These are phyloP conservation scores for Pterocles gutturalis DNA, from an alignment of 2,113 vertebrate species.

Conservation along the genomic window DNA sequence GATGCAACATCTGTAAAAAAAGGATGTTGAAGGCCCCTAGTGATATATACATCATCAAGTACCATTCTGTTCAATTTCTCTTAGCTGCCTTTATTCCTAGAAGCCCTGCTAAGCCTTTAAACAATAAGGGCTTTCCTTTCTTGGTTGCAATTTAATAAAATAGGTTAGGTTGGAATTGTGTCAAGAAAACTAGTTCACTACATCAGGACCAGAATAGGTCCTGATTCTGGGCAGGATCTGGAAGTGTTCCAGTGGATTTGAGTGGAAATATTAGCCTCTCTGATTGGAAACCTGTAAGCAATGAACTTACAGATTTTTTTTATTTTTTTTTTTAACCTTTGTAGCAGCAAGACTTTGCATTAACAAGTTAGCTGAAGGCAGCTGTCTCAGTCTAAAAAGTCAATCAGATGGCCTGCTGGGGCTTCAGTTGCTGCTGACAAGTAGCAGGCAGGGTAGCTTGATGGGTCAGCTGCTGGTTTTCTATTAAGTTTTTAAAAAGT, in stretches of 20 bases:
- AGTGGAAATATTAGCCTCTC: not conserved
- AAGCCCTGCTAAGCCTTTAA: slow-evolving; percentile 7
- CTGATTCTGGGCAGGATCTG: not conserved
- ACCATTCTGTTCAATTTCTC: not conserved
- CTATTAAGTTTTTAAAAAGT: slow-evolving; percentile 59
- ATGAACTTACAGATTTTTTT: not conserved
- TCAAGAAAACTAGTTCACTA: not conserved
- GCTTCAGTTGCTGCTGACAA: not conserved
- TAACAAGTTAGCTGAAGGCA: slow-evolving; percentile 13
- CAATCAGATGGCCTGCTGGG: not conserved
- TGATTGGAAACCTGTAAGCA: slow-evolving; percentile 18
- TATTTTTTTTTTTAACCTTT: not conserved
- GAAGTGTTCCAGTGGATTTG: not conserved
- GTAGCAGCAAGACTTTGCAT: not conserved
- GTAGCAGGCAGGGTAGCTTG: not conserved
- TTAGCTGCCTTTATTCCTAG: not conserved
- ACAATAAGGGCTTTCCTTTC: not conserved
- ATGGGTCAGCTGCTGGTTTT: slow-evolving; percentile 17
- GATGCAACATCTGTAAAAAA: not conserved
- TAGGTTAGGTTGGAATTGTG: not conserved
- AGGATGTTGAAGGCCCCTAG: not conserved
- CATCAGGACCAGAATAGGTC: not conserved
- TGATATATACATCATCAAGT: not conserved
- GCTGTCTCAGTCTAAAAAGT: not conserved
- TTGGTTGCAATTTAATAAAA: not conserved